Evolutionary conservation across 2,113 vertebrate genomes (phyloP), one percentile per base, ranked within the genome.

Genomic region (Zosterops pallidus): DNA sequence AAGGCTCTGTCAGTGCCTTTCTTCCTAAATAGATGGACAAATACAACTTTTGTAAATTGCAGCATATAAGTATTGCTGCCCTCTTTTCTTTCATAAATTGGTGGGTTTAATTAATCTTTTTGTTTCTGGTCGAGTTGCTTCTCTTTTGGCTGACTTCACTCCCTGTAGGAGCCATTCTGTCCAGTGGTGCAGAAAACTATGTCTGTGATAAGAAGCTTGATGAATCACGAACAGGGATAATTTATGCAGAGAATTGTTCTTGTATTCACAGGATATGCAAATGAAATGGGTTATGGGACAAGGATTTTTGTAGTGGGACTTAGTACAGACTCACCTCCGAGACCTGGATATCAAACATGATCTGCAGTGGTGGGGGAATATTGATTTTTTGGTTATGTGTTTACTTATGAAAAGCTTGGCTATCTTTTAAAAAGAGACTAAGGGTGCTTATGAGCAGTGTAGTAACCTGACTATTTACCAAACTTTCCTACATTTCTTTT

Each of bases 141-240:
- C 65, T 89, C 44, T 94, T 92, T 91, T 95, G 92, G 81, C 86
- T 95, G 86, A 87, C 77, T 95, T 95, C 86, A 95, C 23, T 76
- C 77, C 74, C 74, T 95, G 55, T 94, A 91, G 84, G 84, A 95
- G 53, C 78, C 55, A 33, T 72, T 82, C 56, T 92, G 50, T 86
- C 86, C 78, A 87, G 49, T 50, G 81, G 57, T 82, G 86, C 92
- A 95, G 86, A 91, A 97, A 94, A 79, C 44, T 31, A 23, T 39
- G 78, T 72, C 86, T 89, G 9, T 91, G 91, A 57, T 83, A 83
- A 95, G 86, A 39, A 86, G 56, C 68, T 84, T 94, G 90, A 94
- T 86, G 89, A 96, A 78, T 91, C 83, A 83, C 0, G 0, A 79
- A 57, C 37, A 56, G 44, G 19, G 62, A 71, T 86, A 78, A 86